Evolutionary conservation across 1,140 invertebrate species (phyloP), one percentile per base, ranked within the genome.

Genomic region (Prorops nasuta): DNA sequence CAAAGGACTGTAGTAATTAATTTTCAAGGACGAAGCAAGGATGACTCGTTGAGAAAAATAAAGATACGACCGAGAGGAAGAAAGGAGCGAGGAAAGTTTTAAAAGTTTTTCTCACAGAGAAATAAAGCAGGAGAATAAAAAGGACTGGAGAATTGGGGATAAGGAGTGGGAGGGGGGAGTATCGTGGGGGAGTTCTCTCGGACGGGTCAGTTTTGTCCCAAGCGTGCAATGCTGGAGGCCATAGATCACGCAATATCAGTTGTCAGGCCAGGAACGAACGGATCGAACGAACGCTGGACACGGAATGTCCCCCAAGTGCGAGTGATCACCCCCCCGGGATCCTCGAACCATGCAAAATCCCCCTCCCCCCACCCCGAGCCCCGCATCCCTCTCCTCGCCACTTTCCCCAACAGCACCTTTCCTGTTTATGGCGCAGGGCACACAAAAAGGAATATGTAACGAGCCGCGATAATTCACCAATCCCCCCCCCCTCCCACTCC

Each of bases 221-320:
- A 64, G 74, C 68, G 74, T 74, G 66, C 70, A 76, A 74, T 77
- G 69, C 62, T 72, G 65, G 63, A 59, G 60, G 70, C 71, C 63
- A 75, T 76, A 77, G 72, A 76, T 77, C 73, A 77, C 71, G 71
- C 73, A 74, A 77, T 77, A 77, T 77, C 74, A 74, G 72, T 75
- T 77, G 74, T 75, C 74, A 74, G 64, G 51, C 55, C 48, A 47
- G 38, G 45, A 56, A 48, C 60, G 64, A 67, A 67, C 67, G 60
- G 66, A 76, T 72, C 64, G 62, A 53, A 56, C 19, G 32, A 62
- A 56, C 10, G 24, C 65, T 63, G 65, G 64, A 69, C 67, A 68
- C 58, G 62, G 56, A 62, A 44, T 66, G 59, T 62, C 61, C 64
- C 65, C 60, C 66, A 74, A 73, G 70, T 71, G 67, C 72, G 71